These are phyloP conservation scores for Bergia sp. DNA, from an alignment of 92 coral and sea anemone species.

Conservation along the genomic window DNA sequence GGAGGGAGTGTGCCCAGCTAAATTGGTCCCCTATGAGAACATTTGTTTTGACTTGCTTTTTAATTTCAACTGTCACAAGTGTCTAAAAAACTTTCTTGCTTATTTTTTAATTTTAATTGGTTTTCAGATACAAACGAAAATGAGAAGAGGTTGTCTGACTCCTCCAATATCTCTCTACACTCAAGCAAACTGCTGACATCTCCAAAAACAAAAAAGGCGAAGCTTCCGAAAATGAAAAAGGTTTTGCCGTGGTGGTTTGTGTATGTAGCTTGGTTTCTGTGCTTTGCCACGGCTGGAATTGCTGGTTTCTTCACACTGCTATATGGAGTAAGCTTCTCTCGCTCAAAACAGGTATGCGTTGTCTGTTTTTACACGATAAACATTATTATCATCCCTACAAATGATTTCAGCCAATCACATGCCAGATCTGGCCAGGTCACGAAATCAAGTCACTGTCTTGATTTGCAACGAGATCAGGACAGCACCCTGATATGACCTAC, in stretches of 20 bases:
- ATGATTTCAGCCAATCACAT: too few species aligned
- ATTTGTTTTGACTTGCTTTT: too few species aligned
- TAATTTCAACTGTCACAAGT: too few species aligned
- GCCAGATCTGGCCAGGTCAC: too few species aligned
- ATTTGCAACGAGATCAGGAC: too few species aligned
- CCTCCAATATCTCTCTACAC: conserved; percentile 3
- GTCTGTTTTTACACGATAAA: too few species aligned
- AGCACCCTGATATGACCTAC: too few species aligned
- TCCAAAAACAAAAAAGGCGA: conserved; percentile 38
- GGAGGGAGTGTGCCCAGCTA: too few species aligned
- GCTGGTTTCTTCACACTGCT: conserved; percentile 85
- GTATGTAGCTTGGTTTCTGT: conserved; percentile 81
- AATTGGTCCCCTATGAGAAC: too few species aligned
- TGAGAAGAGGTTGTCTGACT: neutral
- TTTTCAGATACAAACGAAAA: conserved; percentile 12
- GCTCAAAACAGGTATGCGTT: conserved; percentile 57
- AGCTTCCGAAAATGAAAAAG: conserved; percentile 46
- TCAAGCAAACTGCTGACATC: conserved; percentile 15
- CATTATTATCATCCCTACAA: too few species aligned
- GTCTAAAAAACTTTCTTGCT: neutral
- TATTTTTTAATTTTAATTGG: neutral
- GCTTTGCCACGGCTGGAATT: conserved; percentile 58
- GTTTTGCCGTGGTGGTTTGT: conserved; percentile 98
- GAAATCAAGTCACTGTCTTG: too few species aligned
- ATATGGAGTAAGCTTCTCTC: conserved; percentile 70